Evolutionary conservation across 2,888 invertebrate species (phyloP), one percentile per base, ranked within the genome.

Genomic region (Metellina segmentata): DNA sequence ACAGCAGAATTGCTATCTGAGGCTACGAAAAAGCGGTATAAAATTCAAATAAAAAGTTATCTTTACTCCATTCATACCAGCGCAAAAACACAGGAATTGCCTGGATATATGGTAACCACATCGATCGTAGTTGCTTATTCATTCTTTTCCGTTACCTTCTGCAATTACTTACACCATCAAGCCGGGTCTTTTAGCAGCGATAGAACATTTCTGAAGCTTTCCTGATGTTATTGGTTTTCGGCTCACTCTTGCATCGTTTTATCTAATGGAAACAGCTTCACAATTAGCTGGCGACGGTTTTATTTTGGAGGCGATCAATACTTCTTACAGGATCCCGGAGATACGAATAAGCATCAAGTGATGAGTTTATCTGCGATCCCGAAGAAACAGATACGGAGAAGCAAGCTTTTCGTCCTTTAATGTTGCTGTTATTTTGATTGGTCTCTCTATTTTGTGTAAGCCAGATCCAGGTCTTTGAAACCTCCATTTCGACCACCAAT

Each of bases 161-260:
- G 49, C 88, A 88, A 81, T 81, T 75, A 79, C 72, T 74, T 72
- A 61, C 11, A 19, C 34, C 79, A 48, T 78, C 34, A 72, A 81
- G 49, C 49, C n/a, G n/a, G 16, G 19, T 19, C 52, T 74, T 75
- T 74, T 74, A 48, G 16, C 1, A 49, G 79, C 20, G 53, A 19
- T 61, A 11, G 61, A 61, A 9, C 61, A 53, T 81, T 81, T 61
- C 61, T 13, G 19, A 81, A 81, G 19, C 19, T 77, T 51, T 77
- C 13, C 19, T 34, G 81, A 88, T 81, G 53, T 74, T 88, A 88
- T 88, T 70, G 88, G 88, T 81, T 88, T 88, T 82, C 81, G 74
- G 81, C 81, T 49, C 74, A 20, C 78, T 78, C 20, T n/a, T 49
- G 70, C 79, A 34, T 75, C 88, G 72, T 69, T 88, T 81, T 9